Percentiles rank a stretch among this genome's conserved stretches.
These are phyloP conservation scores for Hassar affinis DNA, from an alignment of 2,113 vertebrate species.

Conservation along the genomic window DNA sequence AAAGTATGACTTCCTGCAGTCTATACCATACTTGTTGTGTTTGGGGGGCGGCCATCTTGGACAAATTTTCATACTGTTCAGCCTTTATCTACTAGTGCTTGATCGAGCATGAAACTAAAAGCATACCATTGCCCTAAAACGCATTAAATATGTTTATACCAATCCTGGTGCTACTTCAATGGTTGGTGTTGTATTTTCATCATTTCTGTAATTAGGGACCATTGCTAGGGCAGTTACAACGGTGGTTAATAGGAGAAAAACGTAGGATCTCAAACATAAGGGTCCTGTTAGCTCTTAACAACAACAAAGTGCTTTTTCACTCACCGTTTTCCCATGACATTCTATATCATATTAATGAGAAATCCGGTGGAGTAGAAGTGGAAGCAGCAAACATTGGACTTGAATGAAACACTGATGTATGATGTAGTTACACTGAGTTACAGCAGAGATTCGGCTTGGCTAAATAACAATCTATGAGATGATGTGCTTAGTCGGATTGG, in stretches of 20 bases:
- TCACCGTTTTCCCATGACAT: neutral
- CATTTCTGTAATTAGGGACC: neutral
- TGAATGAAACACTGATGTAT: neutral
- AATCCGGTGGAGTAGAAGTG: neutral
- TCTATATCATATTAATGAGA: neutral
- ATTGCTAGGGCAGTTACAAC: neutral
- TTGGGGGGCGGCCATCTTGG: neutral
- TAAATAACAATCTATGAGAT: neutral
- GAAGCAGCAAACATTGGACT: neutral
- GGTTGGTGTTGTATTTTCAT: neutral
- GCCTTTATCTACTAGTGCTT: neutral
- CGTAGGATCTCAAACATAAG: neutral
- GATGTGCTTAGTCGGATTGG: neutral
- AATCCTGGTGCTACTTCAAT: neutral
- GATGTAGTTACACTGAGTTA: neutral
- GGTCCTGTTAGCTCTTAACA: neutral
- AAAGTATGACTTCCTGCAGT: neutral
- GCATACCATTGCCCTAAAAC: neutral
- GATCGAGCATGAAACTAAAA: neutral
- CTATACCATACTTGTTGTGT: neutral
- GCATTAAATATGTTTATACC: neutral
- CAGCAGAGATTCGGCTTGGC: neutral
- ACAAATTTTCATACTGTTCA: neutral
- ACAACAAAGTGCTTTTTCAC: neutral
- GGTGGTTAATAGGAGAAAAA: neutral